Percentiles rank a stretch among this genome's conserved stretches.
phyloP scores from a whole-genome alignment of 1,140 invertebrate genomes.

The Theocolax elegans region DNA sequence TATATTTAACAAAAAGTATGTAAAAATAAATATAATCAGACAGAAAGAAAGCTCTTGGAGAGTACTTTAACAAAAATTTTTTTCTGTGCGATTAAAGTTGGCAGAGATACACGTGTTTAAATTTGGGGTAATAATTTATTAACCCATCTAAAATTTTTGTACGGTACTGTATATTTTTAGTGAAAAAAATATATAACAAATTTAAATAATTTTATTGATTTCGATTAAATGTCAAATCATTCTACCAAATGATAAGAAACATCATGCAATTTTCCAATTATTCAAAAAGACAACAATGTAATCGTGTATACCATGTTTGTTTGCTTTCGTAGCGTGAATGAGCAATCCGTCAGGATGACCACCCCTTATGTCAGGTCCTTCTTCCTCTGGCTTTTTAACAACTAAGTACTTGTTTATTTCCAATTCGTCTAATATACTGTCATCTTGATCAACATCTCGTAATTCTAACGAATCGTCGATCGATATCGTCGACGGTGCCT shows the following conservation, averaged over 20 bases:
- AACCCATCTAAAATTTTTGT: too few relatives aligned
- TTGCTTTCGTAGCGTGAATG: slow-evolving; percentile 91
- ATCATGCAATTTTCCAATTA: slow-evolving; percentile 15
- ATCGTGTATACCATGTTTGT: slow-evolving; percentile 78
- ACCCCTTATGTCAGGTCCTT: slow-evolving; percentile 88
- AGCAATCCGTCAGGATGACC: slow-evolving; percentile 92
- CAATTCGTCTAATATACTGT: slow-evolving; percentile 77
- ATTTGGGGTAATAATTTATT: too few relatives aligned
- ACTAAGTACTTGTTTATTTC: slow-evolving; percentile 84
- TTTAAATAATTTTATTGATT: too few relatives aligned
- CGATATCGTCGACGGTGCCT: slow-evolving; percentile 59
- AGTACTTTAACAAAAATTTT: too few relatives aligned
- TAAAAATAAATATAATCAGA: too few relatives aligned
- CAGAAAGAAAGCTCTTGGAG: too few relatives aligned
- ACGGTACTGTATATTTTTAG: too few relatives aligned
- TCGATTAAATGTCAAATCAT: too few relatives aligned
- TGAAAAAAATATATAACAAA: too few relatives aligned
- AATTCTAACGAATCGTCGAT: slow-evolving; percentile 61
- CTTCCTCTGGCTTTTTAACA: slow-evolving; percentile 81
- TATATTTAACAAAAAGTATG: too few relatives aligned
- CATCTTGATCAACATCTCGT: slow-evolving; percentile 62
- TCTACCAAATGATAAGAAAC: slow-evolving; percentile 36
- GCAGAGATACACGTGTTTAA: too few relatives aligned
- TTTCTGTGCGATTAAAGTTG: too few relatives aligned
- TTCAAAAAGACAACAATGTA: slow-evolving; percentile 10